Evolutionary conservation across 2,113 vertebrate species (phyloP).

Genomic region (Parotia lawesii): DNA sequence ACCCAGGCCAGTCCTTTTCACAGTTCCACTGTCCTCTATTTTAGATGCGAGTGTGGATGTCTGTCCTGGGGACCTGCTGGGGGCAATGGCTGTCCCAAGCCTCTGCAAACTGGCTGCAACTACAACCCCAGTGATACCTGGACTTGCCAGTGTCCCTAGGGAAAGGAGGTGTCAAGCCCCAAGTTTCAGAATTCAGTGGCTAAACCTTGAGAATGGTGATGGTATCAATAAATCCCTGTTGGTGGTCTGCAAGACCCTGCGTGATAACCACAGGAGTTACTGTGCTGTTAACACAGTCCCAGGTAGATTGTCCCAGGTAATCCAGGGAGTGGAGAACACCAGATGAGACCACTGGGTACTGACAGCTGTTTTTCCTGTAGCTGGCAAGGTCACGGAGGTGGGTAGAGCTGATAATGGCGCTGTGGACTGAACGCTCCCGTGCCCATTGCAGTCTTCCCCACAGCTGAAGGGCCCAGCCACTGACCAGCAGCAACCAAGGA

Average conservation of each 20-base stretch:
- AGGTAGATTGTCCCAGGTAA: neutral
- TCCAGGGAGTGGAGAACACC: neutral
- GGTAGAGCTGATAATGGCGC: neutral
- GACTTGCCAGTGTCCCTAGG: neutral
- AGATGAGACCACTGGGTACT: neutral
- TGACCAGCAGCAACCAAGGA: neutral
- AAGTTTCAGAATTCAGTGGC: neutral
- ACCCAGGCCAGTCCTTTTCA: neutral
- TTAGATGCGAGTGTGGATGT: rapidly evolving
- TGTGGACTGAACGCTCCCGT: neutral
- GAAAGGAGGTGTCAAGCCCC: neutral
- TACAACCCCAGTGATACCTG: neutral
- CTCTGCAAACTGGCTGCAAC: neutral
- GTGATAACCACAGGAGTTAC: neutral
- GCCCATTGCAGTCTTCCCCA: neutral
- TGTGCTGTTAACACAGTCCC: neutral
- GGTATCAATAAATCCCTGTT: neutral
- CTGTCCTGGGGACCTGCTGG: neutral
- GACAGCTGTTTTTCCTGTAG: neutral
- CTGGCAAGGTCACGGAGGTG: neutral
- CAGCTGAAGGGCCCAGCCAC: neutral
- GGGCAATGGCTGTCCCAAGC: neutral
- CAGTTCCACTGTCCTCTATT: neutral
- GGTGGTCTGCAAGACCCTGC: neutral
- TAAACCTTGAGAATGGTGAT: neutral